These are phyloP conservation scores for Panagrolaimus sp. DNA, from an alignment of 1,140 invertebrate genomes.

Conservation along the genomic window DNA sequence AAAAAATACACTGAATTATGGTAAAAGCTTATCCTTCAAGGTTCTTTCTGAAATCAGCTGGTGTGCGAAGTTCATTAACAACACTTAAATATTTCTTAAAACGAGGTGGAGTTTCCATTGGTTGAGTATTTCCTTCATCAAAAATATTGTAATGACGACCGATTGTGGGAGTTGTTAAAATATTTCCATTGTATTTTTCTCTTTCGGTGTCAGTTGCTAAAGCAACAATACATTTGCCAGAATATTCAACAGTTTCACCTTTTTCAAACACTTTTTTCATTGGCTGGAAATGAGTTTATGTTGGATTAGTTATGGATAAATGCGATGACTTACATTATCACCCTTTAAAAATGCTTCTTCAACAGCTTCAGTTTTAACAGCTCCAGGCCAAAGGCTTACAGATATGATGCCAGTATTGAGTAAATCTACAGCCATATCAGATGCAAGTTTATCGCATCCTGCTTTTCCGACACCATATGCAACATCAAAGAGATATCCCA, in stretches of 20 bases:
- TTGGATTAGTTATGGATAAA: not conserved
- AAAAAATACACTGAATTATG: too few relatives aligned
- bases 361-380: constrained; percentile 60
- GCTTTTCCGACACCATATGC: constrained; percentile 51
- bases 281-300: not conserved
- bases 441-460: constrained; percentile 60
- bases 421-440: constrained; percentile 61
- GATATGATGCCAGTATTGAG: constrained; percentile 60
- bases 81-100: not conserved
- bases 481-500: constrained; percentile 62
- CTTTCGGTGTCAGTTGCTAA: constrained; percentile 22
- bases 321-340: not conserved
- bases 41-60: not conserved
- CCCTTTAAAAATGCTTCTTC: not conserved
- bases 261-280: constrained; percentile 18
- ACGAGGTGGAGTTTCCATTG: not conserved
- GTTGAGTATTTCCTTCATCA: constrained; percentile 23
- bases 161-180: constrained; percentile 20
- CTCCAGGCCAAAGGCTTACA: constrained; percentile 61
- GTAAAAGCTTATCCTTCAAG: too few relatives aligned
- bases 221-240: constrained; percentile 21
- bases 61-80: constrained; percentile 5
- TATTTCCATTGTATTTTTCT: constrained; percentile 24
- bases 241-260: constrained; percentile 28
- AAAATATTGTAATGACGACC: constrained; percentile 21